Base-by-base conservation (phyloP, 2,888 invertebrate species). In the Phaedon cochleariae region DNA sequence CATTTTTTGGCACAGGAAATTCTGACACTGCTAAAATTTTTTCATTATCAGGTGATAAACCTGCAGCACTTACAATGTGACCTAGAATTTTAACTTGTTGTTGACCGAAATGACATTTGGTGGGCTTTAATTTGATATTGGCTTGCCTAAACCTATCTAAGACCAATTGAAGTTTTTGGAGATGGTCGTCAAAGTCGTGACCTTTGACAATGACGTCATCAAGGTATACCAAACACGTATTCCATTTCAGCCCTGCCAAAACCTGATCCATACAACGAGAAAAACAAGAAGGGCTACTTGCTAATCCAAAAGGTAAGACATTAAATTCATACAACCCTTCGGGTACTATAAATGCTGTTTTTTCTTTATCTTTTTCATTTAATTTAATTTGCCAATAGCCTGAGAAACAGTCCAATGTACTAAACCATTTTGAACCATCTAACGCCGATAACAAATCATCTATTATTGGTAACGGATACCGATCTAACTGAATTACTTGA, bases 211-310 rank as follows among this genome's bases (percentile, higher is more conserved):
- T 48, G 7, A 48, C 48, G 6, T 48, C 48, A n/a, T 48, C 48
- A 1, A 48, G 1, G n/a, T 48, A 21, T 6, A 48, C 48, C 21
- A 48, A 20, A 20, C 48, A 48, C 1, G 51, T 51, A 51, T 51
- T 51, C 51, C 51, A 51, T 9, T 51, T 15, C 17, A 51, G 9
- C n/a, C 51, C 51, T 1, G 51, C 21, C 26, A 51, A 51, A 22
- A 51, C 9, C 17, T 51, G 51, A 12, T 51, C 26, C 51, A 51
- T 51, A 51, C 51, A 51, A 6, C 51, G n/a, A 1, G 51, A 51
- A n/a, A 48, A 51, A 51, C 26, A 51, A 7, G 51, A n/a, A n/a
- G 51, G 51, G n/a, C 51, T 26, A 17, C 51, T 26, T 22, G 51
- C 51, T 26, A 51, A 26, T 4, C 48, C 48, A 20, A 26, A 26